Percentiles rank a stretch among this genome's conserved stretches.
These are phyloP conservation scores for Apteryx mantelli DNA, from an alignment of 2,113 vertebrate genomes.

Conservation along the genomic window DNA sequence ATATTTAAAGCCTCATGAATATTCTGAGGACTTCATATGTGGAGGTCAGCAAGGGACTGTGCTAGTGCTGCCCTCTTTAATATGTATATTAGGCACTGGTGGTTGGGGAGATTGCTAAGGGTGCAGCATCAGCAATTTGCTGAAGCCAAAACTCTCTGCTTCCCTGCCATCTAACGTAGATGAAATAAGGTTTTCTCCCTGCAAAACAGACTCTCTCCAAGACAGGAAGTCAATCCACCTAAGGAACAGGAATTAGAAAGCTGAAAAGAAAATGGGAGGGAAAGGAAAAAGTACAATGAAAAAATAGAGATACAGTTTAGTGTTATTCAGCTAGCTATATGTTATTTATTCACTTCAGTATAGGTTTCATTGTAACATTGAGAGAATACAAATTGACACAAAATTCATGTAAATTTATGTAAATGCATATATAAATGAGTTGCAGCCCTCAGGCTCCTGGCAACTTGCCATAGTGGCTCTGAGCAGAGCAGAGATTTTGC, in stretches of 20 bases:
- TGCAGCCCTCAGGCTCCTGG: slow-evolving; percentile 68
- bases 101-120: slow-evolving; percentile 33
- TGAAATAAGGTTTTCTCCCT: slow-evolving; percentile 6
- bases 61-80: slow-evolving; percentile 50
- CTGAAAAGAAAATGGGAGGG: not conserved
- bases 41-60: slow-evolving; percentile 52
- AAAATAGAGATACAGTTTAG: not conserved
- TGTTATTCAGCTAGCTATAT: slow-evolving; percentile 18
- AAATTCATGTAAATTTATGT: slow-evolving; percentile 74
- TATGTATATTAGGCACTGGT: slow-evolving; percentile 60
- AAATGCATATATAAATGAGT: slow-evolving; percentile 70
- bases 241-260: not conserved
- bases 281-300: not conserved
- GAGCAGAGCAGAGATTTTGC: slow-evolving; percentile 53
- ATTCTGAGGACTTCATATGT: slow-evolving; percentile 28
- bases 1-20: slow-evolving; percentile 26
- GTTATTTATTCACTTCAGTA: slow-evolving; percentile 57
- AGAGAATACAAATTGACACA: slow-evolving; percentile 56
- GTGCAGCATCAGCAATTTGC: slow-evolving; percentile 52
- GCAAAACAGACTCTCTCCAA: not conserved
- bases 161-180: not conserved
- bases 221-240: not conserved
- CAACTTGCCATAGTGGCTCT: slow-evolving; percentile 63
- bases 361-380: slow-evolving; percentile 53
- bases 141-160: slow-evolving; percentile 4